phyloP scores from a whole-genome alignment of 2,888 invertebrate species.

The Phyto melanocephala region DNA sequence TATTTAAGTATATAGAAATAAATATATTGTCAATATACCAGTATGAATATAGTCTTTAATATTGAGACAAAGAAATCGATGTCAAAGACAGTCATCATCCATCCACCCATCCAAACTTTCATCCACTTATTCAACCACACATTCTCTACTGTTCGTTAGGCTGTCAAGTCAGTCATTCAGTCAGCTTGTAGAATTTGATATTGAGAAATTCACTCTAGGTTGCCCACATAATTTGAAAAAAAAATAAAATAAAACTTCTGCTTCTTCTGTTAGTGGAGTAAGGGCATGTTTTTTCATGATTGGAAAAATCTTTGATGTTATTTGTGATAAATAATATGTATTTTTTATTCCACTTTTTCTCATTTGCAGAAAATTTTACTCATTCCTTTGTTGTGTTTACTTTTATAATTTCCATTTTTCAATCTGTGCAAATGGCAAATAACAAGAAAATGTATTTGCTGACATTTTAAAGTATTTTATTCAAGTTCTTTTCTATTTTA shows the following conservation, averaged over 20 bases:
- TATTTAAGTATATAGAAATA: background rate
- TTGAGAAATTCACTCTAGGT: background rate
- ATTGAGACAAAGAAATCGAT: conserved; percentile 29
- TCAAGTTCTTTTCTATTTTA: background rate
- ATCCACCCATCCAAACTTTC: background rate
- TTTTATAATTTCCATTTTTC: background rate
- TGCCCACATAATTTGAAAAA: conserved; percentile 22
- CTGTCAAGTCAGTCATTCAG: too few species aligned
- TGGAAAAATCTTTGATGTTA: conserved; percentile 53
- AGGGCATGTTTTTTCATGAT: conserved; percentile 29
- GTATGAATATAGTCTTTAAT: background rate
- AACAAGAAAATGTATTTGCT: background rate
- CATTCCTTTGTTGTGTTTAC: background rate
- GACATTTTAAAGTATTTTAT: background rate
- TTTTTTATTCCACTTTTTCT: background rate
- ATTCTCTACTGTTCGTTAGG: background rate
- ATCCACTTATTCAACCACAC: too few species aligned
- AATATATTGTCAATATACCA: background rate
- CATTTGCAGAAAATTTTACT: background rate
- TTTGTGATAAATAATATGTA: conserved; percentile 53
- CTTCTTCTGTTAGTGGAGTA: background rate
- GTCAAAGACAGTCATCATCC: background rate
- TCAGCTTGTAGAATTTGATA: background rate
- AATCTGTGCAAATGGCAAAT: conserved; percentile 9
- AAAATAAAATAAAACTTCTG: too few species aligned